Percentiles rank a stretch among this genome's conserved stretches.
Conservation (phyloP, 1,140 invertebrate species). For the Wasmannia auropunctata region DNA sequence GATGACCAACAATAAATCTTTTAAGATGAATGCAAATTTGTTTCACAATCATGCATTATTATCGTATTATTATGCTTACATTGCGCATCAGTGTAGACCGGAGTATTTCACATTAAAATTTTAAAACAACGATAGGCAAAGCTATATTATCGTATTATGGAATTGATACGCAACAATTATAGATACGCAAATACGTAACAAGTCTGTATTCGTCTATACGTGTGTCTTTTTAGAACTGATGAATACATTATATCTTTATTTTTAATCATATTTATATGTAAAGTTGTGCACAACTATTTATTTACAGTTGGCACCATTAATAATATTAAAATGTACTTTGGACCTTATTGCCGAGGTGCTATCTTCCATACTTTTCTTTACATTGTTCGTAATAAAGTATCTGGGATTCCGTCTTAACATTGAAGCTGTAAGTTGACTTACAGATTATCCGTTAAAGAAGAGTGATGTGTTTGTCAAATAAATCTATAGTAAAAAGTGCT, state of each 20-base stretch:
- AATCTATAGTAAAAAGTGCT: not conserved
- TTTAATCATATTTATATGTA: not conserved
- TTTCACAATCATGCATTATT: too few relatives aligned
- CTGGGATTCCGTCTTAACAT: not conserved
- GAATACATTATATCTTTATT: not conserved
- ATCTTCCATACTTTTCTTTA: not conserved
- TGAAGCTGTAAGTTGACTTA: conserved; percentile 4
- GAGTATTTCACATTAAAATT: too few relatives aligned
- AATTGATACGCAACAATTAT: not conserved
- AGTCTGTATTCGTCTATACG: not conserved
- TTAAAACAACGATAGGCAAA: not conserved
- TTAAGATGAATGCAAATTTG: too few relatives aligned
- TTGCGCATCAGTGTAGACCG: too few relatives aligned
- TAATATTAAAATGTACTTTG: not conserved
- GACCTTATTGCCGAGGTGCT: not conserved
- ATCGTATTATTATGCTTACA: too few relatives aligned
- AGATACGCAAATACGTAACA: not conserved
- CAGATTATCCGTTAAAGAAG: not conserved
- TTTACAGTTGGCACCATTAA: not conserved
- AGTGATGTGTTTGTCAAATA: not conserved
- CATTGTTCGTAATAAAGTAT: not conserved
- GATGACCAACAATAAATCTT: too few relatives aligned
- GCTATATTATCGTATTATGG: too few relatives aligned
- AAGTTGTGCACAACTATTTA: not conserved
- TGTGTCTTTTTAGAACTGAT: not conserved